Evolutionary conservation across 2,113 vertebrate species (phyloP).

Genomic region (Panthera leo): DNA sequence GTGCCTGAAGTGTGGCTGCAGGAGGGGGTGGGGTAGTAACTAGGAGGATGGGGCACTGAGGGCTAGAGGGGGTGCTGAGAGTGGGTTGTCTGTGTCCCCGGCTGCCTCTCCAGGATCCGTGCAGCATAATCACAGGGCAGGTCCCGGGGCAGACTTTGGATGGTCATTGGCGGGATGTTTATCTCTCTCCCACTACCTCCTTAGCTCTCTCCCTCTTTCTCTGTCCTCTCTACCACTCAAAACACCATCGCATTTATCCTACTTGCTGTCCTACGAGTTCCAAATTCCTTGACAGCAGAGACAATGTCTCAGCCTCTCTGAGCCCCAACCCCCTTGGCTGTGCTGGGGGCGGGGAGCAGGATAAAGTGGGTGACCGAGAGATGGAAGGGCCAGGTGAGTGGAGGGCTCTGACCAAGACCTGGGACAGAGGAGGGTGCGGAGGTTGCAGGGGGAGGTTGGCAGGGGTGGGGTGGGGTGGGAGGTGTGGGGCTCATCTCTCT

Average conservation of each 20-base stretch:
- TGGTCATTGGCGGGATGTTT: neutral
- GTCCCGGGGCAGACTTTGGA: neutral
- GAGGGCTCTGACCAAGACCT: neutral
- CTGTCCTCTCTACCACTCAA: neutral
- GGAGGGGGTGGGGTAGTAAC: too few relatives aligned
- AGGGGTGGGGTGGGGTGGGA: neutral
- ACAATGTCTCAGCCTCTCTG: neutral
- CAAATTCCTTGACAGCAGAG: neutral
- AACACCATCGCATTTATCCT: neutral
- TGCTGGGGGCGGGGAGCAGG: neutral
- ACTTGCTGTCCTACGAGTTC: neutral
- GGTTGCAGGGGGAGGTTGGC: neutral
- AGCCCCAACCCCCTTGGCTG: accelerated
- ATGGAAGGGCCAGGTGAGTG: neutral
- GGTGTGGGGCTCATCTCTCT: too few relatives aligned
- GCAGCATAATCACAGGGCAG: accelerated
- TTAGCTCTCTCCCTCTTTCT: neutral
- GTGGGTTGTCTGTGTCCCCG: neutral
- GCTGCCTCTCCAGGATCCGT: neutral
- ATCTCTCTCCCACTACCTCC: neutral
- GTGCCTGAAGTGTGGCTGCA: neutral
- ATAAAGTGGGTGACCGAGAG: too few relatives aligned
- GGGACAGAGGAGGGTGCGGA: neutral
- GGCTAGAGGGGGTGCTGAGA: neutral
- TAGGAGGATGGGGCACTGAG: neutral